Evolutionary conservation across 2,888 invertebrate genomes (phyloP).

Genomic region (Ditylenchus weischeri): DNA sequence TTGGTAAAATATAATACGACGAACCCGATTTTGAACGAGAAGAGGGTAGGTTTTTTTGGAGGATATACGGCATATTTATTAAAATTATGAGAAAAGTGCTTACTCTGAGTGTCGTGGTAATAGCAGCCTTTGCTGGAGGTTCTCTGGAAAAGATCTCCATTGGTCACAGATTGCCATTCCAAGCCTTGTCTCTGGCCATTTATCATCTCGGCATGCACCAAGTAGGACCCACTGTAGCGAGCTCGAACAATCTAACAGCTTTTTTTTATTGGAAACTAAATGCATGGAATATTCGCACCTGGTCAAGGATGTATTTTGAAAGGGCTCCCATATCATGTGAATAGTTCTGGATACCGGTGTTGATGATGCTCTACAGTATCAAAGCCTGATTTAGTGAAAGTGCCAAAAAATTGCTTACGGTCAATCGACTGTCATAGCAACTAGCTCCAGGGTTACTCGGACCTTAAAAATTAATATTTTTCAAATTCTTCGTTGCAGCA

Average conservation of each 20-base stretch:
- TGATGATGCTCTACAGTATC: conserved; percentile 16
- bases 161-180: conserved; percentile 42
- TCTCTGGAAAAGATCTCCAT: conserved; percentile 35
- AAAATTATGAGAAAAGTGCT: too few relatives aligned
- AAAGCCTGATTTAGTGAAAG: too few relatives aligned
- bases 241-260: conserved; percentile 30
- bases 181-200: conserved; percentile 28
- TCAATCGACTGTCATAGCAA: too few relatives aligned
- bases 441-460: too few relatives aligned
- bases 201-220: conserved; percentile 42
- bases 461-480: too few relatives aligned
- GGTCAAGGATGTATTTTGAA: conserved; percentile 35
- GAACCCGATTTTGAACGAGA: too few relatives aligned
- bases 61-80: too few relatives aligned
- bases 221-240: conserved; percentile 33
- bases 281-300: conserved; percentile 17
- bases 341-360: conserved; percentile 19
- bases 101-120: conserved; percentile 37
- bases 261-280: neutral
- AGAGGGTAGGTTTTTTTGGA: too few relatives aligned
- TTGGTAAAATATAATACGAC: too few relatives aligned
- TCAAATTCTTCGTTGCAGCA: too few relatives aligned
- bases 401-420: too few relatives aligned
- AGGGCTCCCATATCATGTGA: conserved; percentile 34
- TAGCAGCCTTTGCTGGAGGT: conserved; percentile 27